Evolutionary conservation across 1,140 invertebrate species (phyloP), one percentile per base, ranked within the genome.

Genomic region (Ceratina japonica): DNA sequence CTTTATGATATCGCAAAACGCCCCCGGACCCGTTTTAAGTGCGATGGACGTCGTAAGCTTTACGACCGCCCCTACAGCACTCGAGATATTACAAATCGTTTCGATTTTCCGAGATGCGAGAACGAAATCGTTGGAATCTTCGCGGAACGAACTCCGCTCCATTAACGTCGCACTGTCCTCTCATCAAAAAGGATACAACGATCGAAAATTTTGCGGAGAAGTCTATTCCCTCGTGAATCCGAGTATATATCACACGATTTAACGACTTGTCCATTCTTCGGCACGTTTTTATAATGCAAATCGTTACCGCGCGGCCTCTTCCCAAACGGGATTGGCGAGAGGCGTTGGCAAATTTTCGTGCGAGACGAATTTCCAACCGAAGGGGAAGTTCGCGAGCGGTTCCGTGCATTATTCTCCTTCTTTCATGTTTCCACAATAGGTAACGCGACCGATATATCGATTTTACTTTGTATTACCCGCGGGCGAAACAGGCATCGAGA

Each of bases 1-100:
- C 79, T 89, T 90, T 88, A 89, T 85, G 86, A 83, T 81, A 83
- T 88, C 86, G 80, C 86, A 75, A 88, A 89, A 86, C 82, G 84
- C 65, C 75, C 70, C 75, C 13, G 72, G 66, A 63, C 54, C 76
- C 76, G 65, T 82, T 86, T 51, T 69, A 79, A 82, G 68, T 63
- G 52, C 81, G 84, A 87, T 85, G 76, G 85, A 88, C 80, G 81
- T 79, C 78, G 80, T 76, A 84, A 85, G 72, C 63, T 87, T 88
- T 84, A 86, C 77, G 86, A 89, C 82, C 86, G n/a, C 81, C 84
- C 70, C 86, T 83, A 76, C 61, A 27, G 51, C 68, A 82, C 27
- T 86, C 71, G 68, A 66, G 59, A 85, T 82, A 86, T 85, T 86
- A 82, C 83, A 70, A 82, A 85, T 85, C 83, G 83, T 85, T 84